Percentiles rank a stretch among this genome's conserved stretches.
phyloP scores from a whole-genome alignment of 2,113 vertebrate species.

The Nipponia nippon region DNA sequence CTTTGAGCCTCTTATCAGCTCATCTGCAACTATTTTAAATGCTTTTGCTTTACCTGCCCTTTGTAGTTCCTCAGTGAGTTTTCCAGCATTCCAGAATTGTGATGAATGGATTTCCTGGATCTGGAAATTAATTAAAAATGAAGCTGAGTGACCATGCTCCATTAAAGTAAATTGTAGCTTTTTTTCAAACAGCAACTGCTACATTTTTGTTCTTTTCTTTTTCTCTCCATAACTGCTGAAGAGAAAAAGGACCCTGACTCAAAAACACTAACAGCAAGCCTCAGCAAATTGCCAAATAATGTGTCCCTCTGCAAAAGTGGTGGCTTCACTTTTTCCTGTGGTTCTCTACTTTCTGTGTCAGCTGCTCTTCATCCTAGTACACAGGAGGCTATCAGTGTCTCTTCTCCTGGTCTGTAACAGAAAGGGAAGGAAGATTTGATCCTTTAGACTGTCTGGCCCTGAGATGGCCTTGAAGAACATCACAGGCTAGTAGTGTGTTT shows the following conservation, averaged over 20 bases:
- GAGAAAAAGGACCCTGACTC: neutral
- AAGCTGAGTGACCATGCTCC: neutral
- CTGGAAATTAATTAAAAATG: conserved; percentile 61
- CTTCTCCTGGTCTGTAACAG: neutral
- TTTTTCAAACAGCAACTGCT: neutral
- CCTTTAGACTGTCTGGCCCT: neutral
- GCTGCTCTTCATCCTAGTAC: neutral
- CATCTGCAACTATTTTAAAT: conserved; percentile 63
- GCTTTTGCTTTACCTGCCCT: conserved; percentile 60
- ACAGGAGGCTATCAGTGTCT: neutral
- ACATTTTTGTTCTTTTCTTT: neutral
- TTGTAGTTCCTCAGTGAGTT: conserved; percentile 51
- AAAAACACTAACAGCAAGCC: neutral
- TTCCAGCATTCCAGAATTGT: conserved; percentile 45
- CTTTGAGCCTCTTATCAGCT: conserved; percentile 70
- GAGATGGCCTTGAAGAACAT: neutral
- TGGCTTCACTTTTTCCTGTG: neutral
- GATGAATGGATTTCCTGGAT: conserved; percentile 56
- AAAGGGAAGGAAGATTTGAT: neutral
- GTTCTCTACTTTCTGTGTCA: neutral
- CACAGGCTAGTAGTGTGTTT: neutral
- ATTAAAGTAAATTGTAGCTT: neutral
- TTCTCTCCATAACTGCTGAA: neutral
- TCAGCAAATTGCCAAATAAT: neutral
- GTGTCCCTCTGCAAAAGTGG: neutral